Evolutionary conservation across 1,140 invertebrate genomes (phyloP).

Genomic region (Drosophila kepulauana): DNA sequence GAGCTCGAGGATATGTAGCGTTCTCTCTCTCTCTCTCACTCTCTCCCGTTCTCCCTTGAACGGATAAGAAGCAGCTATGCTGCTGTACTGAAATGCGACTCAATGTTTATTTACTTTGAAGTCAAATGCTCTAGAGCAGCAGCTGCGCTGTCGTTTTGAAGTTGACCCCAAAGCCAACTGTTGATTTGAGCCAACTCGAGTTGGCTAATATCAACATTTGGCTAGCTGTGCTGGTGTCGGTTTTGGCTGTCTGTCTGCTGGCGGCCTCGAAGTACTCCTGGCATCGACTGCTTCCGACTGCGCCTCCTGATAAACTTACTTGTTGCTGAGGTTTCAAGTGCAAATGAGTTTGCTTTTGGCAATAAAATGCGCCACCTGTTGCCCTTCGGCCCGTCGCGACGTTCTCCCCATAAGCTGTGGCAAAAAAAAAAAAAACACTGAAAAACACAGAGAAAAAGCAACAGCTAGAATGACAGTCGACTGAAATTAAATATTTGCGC

Average conservation of each 20-base stretch:
- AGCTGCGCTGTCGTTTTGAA: slow-evolving; percentile 38
- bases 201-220: slow-evolving; percentile 66
- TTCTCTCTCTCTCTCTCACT: background rate
- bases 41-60: background rate
- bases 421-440: slow-evolving; percentile 9
- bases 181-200: slow-evolving; percentile 42
- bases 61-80: background rate
- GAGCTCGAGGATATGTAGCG: slow-evolving; percentile 31
- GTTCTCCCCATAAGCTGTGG: background rate
- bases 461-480: slow-evolving; percentile 58
- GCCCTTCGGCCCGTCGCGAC: background rate
- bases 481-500: slow-evolving; percentile 72
- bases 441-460: slow-evolving; percentile 9
- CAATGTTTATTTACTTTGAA: slow-evolving; percentile 65
- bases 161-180: slow-evolving; percentile 54
- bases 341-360: slow-evolving; percentile 71
- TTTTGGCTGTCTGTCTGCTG: background rate
- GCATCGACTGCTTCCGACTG: slow-evolving; percentile 1
- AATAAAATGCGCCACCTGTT: slow-evolving; percentile 68
- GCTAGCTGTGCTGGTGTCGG: slow-evolving; percentile 37
- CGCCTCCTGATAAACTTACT: slow-evolving; percentile 34
- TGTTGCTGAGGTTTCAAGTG: slow-evolving; percentile 65
- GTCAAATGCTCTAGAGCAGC: slow-evolving; percentile 36
- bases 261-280: background rate
- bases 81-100: slow-evolving; percentile 14